These are phyloP conservation scores for Hermetia illucens DNA, from an alignment of 1,140 invertebrate genomes.

Conservation along the genomic window DNA sequence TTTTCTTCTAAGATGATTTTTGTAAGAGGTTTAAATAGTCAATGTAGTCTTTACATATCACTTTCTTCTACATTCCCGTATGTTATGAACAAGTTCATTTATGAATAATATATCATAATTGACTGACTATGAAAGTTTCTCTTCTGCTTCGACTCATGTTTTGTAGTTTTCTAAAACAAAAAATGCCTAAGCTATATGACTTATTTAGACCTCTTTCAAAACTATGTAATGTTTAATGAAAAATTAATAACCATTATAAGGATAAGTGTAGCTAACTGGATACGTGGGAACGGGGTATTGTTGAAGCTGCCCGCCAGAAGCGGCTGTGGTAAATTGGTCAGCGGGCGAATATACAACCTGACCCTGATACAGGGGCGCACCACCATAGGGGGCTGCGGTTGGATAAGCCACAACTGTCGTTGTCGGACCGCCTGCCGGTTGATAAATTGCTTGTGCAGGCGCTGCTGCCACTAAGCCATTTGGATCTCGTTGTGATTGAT, in stretches of 20 bases:
- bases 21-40: too few relatives aligned
- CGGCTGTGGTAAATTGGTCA: constrained; percentile 6
- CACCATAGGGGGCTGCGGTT: constrained; percentile 19
- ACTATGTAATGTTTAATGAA: too few relatives aligned
- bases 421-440: constrained; percentile 16
- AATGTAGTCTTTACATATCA: too few relatives aligned
- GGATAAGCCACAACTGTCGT: constrained; percentile 16
- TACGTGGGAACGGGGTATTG: constrained; percentile 26
- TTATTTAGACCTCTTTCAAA: neutral
- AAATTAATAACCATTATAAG: constrained; percentile 18
- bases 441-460: constrained; percentile 22
- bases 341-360: constrained; percentile 22
- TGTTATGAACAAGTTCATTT: too few relatives aligned
- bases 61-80: too few relatives aligned
- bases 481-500: constrained; percentile 21
- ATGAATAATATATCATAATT: too few relatives aligned
- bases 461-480: constrained; percentile 15
- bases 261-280: constrained; percentile 27
- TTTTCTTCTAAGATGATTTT: too few relatives aligned
- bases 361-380: constrained; percentile 24
- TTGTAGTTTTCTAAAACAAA: too few relatives aligned
- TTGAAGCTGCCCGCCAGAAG: constrained; percentile 16
- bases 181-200: too few relatives aligned
- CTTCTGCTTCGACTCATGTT: too few relatives aligned
- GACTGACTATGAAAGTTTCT: too few relatives aligned